Evolutionary conservation across 2,113 vertebrate genomes (phyloP), one percentile per base, ranked within the genome.

Genomic region (Atlantisia rogersi): DNA sequence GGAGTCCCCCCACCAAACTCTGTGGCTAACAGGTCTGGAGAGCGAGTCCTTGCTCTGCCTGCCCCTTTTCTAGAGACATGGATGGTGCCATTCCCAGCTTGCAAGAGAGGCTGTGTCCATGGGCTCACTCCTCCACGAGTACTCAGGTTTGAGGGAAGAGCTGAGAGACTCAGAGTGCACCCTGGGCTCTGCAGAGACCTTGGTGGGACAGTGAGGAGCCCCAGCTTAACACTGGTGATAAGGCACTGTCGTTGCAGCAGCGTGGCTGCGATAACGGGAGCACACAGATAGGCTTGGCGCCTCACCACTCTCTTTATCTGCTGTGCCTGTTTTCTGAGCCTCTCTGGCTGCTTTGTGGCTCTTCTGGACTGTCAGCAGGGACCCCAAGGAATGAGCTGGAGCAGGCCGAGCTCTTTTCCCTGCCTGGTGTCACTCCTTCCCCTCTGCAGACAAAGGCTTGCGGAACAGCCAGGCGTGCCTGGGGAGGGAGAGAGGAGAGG

Each of bases 11-110:
- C 50, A 12, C 48, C 40, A 18, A 28, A 39, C 5, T n/a, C 74
- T 53, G 13, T 48, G 4, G 63, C 48, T 88, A 15, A 21, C 21
- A 63, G 85, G 56, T 58, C 67, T 50, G 58, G 85, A 85, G 63
- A 28, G 50, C 35, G 35, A 59, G 26, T 86, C 56, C n/a, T 59
- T 86, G 29, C 59, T 52, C 62, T 86, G 67, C 59, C 64, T 64
- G 29, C 42, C 67, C 28, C 48, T 81, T 65, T 76, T 32, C 76
- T 94, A 56, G 35, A 75, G 32, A 48, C 29, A 31, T 10, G 21
- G 12, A 25, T 44, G 18, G 40, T 58, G 62, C 46, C 0, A 0
- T 0, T 69, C 53, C 64, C 11, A 6, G n/a, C n/a, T 2, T 3
- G 2, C 16, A 14, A 28, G 28, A 40, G 59, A 63, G 15, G 26